Base-by-base conservation (phyloP, 2,888 invertebrate genomes). In the Campaea margaritaria region DNA sequence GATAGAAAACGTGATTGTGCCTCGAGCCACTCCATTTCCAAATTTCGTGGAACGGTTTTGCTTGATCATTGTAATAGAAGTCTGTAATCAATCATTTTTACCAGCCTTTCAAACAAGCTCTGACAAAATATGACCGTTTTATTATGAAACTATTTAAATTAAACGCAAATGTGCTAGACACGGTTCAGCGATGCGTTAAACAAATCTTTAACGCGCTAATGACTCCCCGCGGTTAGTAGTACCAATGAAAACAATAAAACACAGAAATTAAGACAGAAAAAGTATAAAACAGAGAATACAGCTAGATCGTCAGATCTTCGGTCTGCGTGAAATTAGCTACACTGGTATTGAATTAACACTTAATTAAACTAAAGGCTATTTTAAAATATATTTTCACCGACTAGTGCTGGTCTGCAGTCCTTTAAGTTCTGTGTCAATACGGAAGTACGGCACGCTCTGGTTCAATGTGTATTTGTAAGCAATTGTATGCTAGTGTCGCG, bases 1-100 rank as follows among this genome's bases (percentile, higher is more conserved):
- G 81, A 83, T 83, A 74, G 78, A 83, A 85, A 86, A 86, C 87
- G 86, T 87, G 86, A 87, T 85, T 81, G 81, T 78, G 83, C 77
- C 82, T 81, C 83, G 80, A 82, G 82, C 83, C 78, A 81, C 71
- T 78, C 75, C 64, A 73, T 77, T 81, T 78, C 72, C 68, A 67
- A 81, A 81, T 78, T 83, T 83, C 72, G 75, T 81, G 78, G 73
- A 84, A 78, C 78, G 74, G 74, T 78, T 80, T 75, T 72, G 69
- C 68, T 72, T 69, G 65, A 72, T 76, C 69, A 70, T 67, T 68
- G 69, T 73, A 58, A 66, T 68, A 63, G 67, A 54, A 61, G 48
- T 66, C 60, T 38, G 65, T 66, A 68, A 68, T 67, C 63, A 63
- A 62, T 68, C 65, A 58, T 51, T 60, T 34, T 59, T 44, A 55